These are phyloP conservation scores for Tretioscincus oriximinensis DNA, from an alignment of 2,113 vertebrate species.

Conservation along the genomic window DNA sequence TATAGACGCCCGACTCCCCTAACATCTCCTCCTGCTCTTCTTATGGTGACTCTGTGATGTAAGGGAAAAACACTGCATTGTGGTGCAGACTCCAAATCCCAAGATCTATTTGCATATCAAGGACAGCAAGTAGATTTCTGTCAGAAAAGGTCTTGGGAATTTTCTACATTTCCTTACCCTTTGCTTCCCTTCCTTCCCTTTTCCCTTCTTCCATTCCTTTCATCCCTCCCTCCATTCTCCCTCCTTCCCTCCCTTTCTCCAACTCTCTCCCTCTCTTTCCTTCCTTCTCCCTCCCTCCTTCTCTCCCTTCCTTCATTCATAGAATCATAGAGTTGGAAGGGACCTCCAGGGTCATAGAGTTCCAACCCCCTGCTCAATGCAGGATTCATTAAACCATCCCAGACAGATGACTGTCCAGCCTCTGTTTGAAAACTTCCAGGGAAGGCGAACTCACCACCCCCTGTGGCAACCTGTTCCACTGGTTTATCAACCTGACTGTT, in stretches of 20 bases:
- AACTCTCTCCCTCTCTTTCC: too few relatives aligned
- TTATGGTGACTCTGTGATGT: rapidly evolving
- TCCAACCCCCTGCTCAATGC: too few relatives aligned
- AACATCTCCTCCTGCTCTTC: slow-evolving; percentile 14
- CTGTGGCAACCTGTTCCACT: too few relatives aligned
- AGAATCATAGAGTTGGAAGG: too few relatives aligned
- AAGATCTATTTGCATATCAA: slow-evolving; percentile 14
- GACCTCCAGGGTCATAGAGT: too few relatives aligned
- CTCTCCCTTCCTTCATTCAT: background rate
- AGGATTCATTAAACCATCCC: too few relatives aligned
- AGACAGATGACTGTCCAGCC: too few relatives aligned
- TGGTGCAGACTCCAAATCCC: background rate
- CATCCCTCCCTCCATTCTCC: background rate
- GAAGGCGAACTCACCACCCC: too few relatives aligned
- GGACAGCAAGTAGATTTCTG: slow-evolving; percentile 27
- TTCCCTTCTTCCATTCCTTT: rapidly evolving
- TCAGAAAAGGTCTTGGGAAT: background rate
- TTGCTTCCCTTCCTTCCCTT: rapidly evolving
- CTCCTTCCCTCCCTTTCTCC: too few relatives aligned
- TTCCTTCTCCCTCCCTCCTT: too few relatives aligned
- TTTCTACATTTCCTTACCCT: background rate
- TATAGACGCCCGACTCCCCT: background rate
- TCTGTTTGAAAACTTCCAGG: too few relatives aligned
- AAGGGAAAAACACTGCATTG: background rate
- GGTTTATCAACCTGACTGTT: too few relatives aligned